A percentile compares a stretch with the other conserved stretches of the same genome.
Evolutionary conservation across 2,888 invertebrate genomes (phyloP).

Genomic region (Zonitis immaculata): DNA sequence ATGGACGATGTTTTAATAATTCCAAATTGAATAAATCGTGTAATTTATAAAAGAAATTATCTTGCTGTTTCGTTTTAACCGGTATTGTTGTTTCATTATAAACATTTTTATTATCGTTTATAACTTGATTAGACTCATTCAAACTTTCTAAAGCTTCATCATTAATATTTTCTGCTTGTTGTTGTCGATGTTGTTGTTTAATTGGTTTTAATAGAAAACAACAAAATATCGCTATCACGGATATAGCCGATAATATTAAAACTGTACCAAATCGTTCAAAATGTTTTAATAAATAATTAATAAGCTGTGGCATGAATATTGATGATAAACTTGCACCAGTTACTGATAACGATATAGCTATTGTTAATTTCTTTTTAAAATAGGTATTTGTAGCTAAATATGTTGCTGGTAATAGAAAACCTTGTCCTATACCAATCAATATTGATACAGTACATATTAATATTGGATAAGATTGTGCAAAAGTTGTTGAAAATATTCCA

Average conservation of each 20-base stretch:
- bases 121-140: conserved; percentile 7
- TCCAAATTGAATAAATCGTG: conserved; percentile 40
- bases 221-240: conserved; percentile 49
- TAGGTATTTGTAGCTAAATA: conserved; percentile 51
- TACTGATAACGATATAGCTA: conserved; percentile 50
- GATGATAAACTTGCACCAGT: conserved; percentile 51
- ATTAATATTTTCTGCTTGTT: not conserved
- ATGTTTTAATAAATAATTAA: conserved; percentile 43
- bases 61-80: conserved; percentile 11
- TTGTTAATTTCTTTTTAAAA: conserved; percentile 49
- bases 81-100: conserved; percentile 39
- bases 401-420: conserved; percentile 48
- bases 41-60: conserved; percentile 28
- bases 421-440: conserved; percentile 46
- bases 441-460: conserved; percentile 47
- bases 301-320: conserved; percentile 50
- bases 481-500: conserved; percentile 47
- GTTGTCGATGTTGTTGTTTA: conserved; percentile 16
- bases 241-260: conserved; percentile 49
- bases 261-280: conserved; percentile 50
- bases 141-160: conserved; percentile 5
- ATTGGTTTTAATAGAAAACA: conserved; percentile 51
- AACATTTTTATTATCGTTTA: conserved; percentile 15
- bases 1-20: conserved; percentile 38
- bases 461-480: conserved; percentile 43